These are phyloP conservation scores for Vespertilio murinus DNA, from an alignment of 2,797 vertebrate species.

Conservation along the genomic window DNA sequence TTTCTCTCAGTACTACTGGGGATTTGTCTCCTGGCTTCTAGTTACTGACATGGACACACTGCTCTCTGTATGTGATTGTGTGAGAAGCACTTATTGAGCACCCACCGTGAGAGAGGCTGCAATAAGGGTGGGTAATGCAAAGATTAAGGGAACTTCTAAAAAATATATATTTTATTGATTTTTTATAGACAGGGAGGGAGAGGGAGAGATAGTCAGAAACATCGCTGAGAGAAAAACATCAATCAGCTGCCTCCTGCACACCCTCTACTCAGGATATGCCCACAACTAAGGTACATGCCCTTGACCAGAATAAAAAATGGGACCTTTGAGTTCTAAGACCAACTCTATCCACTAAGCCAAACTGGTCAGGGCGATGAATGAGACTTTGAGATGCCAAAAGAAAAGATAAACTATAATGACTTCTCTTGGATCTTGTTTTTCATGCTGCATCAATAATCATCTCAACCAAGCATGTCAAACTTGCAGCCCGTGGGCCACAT, in stretches of 20 bases:
- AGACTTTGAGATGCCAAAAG: constrained; percentile 20
- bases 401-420: neutral
- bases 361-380: neutral
- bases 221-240: too few species aligned
- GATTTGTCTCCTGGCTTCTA: neutral
- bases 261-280: too few species aligned
- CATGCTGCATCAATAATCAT: neutral
- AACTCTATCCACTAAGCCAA: too few species aligned
- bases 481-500: too few species aligned
- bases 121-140: accelerated
- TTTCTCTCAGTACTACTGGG: neutral
- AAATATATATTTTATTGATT: too few species aligned
- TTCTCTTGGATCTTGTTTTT: constrained; percentile 65
- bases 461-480: neutral
- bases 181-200: too few species aligned
- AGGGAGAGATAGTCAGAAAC: too few species aligned
- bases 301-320: too few species aligned
- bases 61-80: neutral
- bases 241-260: too few species aligned
- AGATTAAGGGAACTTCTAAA: neutral
- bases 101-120: neutral
- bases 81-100: neutral
- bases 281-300: too few species aligned
- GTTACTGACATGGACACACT: neutral
- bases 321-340: too few species aligned